These are phyloP conservation scores for Coreius guichenoti DNA, from an alignment of 2,797 vertebrate genomes.

Conservation along the genomic window DNA sequence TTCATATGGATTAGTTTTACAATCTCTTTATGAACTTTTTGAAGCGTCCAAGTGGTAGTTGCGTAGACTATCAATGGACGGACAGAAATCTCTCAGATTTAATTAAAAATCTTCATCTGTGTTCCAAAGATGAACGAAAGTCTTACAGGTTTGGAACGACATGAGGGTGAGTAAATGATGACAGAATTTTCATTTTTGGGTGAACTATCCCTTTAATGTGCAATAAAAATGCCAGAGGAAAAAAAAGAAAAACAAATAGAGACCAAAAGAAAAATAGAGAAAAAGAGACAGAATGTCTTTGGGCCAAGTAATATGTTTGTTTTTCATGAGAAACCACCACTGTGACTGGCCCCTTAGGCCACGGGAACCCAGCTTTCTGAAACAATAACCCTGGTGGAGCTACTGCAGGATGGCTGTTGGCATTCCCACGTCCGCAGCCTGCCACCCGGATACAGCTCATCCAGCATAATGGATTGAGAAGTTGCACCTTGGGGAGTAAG, in stretches of 20 bases:
- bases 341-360: constrained; percentile 19
- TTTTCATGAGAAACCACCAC: constrained; percentile 67
- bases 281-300: constrained; percentile 38
- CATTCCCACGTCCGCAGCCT: constrained; percentile 54
- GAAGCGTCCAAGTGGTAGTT: too few species aligned
- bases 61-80: too few species aligned
- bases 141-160: background rate
- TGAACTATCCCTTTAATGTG: background rate
- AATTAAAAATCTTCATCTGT: background rate
- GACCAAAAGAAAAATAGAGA: constrained; percentile 22
- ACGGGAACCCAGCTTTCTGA: constrained; percentile 21
- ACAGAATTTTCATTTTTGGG: background rate
- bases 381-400: constrained; percentile 13
- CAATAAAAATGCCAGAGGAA: constrained; percentile 5
- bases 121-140: background rate
- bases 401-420: constrained; percentile 6
- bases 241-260: background rate
- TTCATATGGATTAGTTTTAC: background rate
- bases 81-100: background rate
- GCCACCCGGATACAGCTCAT: constrained; percentile 63
- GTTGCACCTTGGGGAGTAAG: constrained; percentile 26
- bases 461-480: constrained; percentile 42
- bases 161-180: background rate
- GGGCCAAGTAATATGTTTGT: constrained; percentile 64
- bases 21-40: too few species aligned